Percentiles rank a stretch among this genome's conserved stretches.
These are phyloP conservation scores for Anticlea derivata DNA, from an alignment of 2,888 invertebrate species.

Conservation along the genomic window DNA sequence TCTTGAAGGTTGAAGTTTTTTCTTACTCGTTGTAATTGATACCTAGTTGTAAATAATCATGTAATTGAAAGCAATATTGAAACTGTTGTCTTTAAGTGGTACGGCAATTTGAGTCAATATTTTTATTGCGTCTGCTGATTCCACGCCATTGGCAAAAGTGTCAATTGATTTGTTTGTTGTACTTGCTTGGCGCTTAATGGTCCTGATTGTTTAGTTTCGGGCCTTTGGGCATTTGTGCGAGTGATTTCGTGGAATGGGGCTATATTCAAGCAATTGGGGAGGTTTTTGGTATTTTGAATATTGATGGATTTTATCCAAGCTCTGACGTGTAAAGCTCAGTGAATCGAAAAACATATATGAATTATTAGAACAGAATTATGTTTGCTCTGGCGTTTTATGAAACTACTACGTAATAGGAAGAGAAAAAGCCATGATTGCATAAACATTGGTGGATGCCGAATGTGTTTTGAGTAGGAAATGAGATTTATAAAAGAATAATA, in stretches of 20 bases:
- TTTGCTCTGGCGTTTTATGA: conserved; percentile 5
- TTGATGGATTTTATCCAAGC: conserved; percentile 8
- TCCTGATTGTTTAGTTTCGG: conserved; percentile 26
- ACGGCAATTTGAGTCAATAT: conserved; percentile 51
- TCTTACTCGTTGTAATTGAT: conserved; percentile 15
- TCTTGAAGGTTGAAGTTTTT: conserved; percentile 24
- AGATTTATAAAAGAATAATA: conserved; percentile 16
- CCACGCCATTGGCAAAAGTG: conserved; percentile 27
- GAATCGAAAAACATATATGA: conserved; percentile 1
- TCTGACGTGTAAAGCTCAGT: not conserved
- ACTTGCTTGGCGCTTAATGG: conserved; percentile 23
- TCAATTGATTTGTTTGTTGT: conserved; percentile 47
- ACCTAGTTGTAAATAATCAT: conserved; percentile 35
- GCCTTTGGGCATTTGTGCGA: conserved; percentile 23
- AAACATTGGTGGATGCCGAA: conserved; percentile 13
- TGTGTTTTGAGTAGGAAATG: conserved; percentile 11
- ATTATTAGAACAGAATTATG: conserved; percentile 1
- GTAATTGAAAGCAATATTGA: conserved; percentile 58
- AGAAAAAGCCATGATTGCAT: conserved; percentile 5
- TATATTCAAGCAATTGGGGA: too few relatives aligned
- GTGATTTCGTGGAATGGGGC: conserved; percentile 4
- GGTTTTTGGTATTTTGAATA: too few relatives aligned
- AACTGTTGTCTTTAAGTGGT: conserved; percentile 48
- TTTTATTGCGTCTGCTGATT: conserved; percentile 45
- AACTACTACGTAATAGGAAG: conserved; percentile 14